phyloP scores from a whole-genome alignment of 2,797 vertebrate genomes.

The Orientallactaga sibirica region DNA sequence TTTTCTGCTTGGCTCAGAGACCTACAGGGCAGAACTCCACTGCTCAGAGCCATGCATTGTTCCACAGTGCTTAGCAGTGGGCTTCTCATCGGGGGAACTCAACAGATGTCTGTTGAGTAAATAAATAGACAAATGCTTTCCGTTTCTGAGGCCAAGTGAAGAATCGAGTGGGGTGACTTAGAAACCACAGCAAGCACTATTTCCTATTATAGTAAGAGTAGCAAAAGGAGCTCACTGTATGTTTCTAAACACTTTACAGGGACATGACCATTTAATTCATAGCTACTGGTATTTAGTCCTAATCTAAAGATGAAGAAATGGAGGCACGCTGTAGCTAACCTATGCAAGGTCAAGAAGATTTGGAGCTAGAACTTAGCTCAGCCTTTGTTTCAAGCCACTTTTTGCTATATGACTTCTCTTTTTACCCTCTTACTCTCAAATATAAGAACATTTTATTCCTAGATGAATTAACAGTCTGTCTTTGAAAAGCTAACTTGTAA shows the following conservation, averaged over 20 bases:
- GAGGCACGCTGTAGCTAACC: background rate
- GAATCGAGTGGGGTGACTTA: background rate
- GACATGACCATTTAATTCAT: background rate
- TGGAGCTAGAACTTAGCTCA: background rate
- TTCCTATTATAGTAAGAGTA: background rate
- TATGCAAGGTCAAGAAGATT: background rate
- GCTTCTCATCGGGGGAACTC: background rate
- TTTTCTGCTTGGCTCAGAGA: background rate
- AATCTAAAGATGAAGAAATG: background rate
- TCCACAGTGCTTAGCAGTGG: background rate
- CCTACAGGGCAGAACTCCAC: background rate
- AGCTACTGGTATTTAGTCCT: background rate
- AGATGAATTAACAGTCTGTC: background rate
- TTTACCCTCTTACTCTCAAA: background rate
- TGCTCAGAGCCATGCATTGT: background rate
- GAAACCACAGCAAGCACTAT: background rate
- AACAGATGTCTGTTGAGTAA: background rate
- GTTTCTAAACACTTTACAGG: background rate
- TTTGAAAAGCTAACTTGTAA: constrained; percentile 5
- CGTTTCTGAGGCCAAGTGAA: background rate
- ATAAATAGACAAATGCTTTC: background rate
- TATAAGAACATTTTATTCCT: background rate
- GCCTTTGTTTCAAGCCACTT: background rate
- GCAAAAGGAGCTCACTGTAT: background rate
- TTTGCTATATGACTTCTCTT: background rate